Percentiles rank a stretch among this genome's conserved stretches.
Evolutionary conservation across 2,888 invertebrate genomes (phyloP).

Genomic region (Thymelicus acteon): DNA sequence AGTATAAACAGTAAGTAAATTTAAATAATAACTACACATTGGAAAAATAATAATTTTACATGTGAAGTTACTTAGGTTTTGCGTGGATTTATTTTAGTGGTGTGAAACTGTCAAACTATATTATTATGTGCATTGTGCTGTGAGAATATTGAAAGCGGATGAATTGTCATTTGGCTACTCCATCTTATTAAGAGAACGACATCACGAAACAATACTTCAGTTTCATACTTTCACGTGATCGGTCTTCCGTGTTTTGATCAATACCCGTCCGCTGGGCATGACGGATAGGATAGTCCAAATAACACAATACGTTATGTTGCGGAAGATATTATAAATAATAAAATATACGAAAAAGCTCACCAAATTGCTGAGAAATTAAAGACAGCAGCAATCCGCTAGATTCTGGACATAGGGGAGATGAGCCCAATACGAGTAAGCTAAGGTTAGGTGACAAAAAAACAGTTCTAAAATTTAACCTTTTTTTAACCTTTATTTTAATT

Average conservation of each 20-base stretch:
- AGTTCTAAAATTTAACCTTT: too few species aligned
- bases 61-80: too few species aligned
- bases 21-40: too few species aligned
- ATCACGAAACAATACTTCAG: slow-evolving; percentile 16
- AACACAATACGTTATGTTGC: slow-evolving; percentile 14
- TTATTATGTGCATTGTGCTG: neutral
- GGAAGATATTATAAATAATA: slow-evolving; percentile 7
- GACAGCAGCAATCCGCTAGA: too few species aligned
- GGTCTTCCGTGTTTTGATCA: slow-evolving; percentile 33
- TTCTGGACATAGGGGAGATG: too few species aligned
- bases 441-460: too few species aligned
- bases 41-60: too few species aligned
- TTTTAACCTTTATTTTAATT: too few species aligned
- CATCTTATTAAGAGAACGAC: slow-evolving; percentile 3
- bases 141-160: neutral
- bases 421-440: too few species aligned
- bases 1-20: too few species aligned
- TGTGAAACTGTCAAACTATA: too few species aligned
- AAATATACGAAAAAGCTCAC: neutral
- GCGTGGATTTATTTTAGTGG: too few species aligned
- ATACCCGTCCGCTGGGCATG: slow-evolving; percentile 25
- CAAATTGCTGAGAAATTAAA: neutral
- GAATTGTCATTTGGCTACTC: neutral
- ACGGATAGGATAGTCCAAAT: slow-evolving; percentile 30
- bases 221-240: slow-evolving; percentile 28